Conservation (phyloP, 2,888 invertebrate genomes). For the Caenorhabditis sp. region DNA sequence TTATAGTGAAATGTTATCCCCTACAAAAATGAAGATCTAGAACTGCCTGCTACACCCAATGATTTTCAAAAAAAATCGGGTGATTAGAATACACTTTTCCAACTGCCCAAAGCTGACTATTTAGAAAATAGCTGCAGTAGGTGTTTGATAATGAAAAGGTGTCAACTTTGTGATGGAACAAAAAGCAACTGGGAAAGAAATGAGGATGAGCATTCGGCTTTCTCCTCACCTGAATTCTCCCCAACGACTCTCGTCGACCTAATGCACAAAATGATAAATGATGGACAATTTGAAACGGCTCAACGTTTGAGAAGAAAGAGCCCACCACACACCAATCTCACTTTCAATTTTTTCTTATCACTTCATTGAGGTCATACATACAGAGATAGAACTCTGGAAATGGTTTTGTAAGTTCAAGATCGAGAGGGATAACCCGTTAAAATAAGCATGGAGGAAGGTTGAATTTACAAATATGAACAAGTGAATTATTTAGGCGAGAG, state of each 20-base stretch:
- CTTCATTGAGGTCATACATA: slow-evolving; percentile 52
- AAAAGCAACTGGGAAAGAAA: slow-evolving; percentile 43
- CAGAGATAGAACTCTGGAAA: background rate
- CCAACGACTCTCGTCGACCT: slow-evolving; percentile 14
- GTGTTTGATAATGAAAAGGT: slow-evolving; percentile 14
- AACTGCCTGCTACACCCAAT: too few relatives aligned
- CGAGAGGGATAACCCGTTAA: slow-evolving; percentile 2
- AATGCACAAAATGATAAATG: slow-evolving; percentile 60
- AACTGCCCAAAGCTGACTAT: background rate
- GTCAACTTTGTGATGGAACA: slow-evolving; percentile 6
- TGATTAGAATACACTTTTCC: too few relatives aligned
- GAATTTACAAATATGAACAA: slow-evolving; percentile 13
- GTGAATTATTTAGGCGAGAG: slow-evolving; percentile 45
- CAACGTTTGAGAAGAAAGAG: slow-evolving; percentile 1
- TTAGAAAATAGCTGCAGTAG: background rate
- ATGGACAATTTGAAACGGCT: slow-evolving; percentile 45
- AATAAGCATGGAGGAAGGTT: background rate
- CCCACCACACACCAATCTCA: slow-evolving; percentile 24
- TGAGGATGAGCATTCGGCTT: slow-evolving; percentile 23
- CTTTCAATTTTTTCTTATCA: slow-evolving; percentile 29
- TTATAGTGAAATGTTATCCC: too few relatives aligned
- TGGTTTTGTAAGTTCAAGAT: slow-evolving; percentile 4
- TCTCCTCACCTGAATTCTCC: slow-evolving; percentile 22
- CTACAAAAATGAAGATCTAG: too few relatives aligned
- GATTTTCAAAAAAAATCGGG: too few relatives aligned